A percentile compares a stretch with the other conserved stretches of the same genome.
Evolutionary conservation across 1,140 invertebrate genomes (phyloP).

Genomic region (Capitella teleta): DNA sequence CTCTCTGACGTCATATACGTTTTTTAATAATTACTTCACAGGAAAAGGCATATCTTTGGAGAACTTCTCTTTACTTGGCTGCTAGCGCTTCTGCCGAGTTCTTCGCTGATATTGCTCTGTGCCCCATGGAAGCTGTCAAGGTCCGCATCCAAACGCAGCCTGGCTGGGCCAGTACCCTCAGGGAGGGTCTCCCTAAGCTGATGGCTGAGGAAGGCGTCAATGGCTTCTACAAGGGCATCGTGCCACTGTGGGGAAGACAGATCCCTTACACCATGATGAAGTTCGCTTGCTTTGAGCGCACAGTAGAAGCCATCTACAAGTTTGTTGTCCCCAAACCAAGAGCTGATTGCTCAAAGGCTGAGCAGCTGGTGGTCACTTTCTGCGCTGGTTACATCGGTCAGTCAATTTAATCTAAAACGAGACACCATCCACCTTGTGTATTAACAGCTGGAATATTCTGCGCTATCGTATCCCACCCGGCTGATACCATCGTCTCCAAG

Average conservation of each 20-base stretch:
- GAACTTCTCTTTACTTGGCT: conserved; percentile 84
- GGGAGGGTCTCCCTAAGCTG: conserved; percentile 80
- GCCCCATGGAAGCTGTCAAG: conserved; percentile 97
- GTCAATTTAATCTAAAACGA: too few species aligned
- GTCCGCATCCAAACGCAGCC: conserved; percentile 93
- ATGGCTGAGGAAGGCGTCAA: conserved; percentile 46
- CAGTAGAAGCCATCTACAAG: conserved; percentile 88
- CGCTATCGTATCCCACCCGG: conserved; percentile 97
- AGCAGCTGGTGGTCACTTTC: conserved; percentile 82
- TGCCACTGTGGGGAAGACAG: conserved; percentile 94
- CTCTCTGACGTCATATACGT: too few species aligned
- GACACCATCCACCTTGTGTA: too few species aligned
- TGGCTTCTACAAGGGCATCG: conserved; percentile 85
- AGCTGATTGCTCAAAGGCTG: conserved; percentile 77
- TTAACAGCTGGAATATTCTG: conserved; percentile 86
- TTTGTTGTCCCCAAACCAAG: conserved; percentile 80
- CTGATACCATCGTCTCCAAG: conserved; percentile 97
- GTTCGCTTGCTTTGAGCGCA: conserved; percentile 98
- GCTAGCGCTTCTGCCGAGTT: conserved; percentile 97
- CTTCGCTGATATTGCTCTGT: conserved; percentile 96
- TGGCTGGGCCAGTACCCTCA: conserved; percentile 78
- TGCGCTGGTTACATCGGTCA: conserved; percentile 80
- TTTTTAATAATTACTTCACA: too few species aligned
- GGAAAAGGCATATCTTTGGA: conserved; percentile 83
- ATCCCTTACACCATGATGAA: conserved; percentile 99